Evolutionary conservation across 1,140 invertebrate species (phyloP), one percentile per base, ranked within the genome.

Genomic region (Drosophila nebulosa): DNA sequence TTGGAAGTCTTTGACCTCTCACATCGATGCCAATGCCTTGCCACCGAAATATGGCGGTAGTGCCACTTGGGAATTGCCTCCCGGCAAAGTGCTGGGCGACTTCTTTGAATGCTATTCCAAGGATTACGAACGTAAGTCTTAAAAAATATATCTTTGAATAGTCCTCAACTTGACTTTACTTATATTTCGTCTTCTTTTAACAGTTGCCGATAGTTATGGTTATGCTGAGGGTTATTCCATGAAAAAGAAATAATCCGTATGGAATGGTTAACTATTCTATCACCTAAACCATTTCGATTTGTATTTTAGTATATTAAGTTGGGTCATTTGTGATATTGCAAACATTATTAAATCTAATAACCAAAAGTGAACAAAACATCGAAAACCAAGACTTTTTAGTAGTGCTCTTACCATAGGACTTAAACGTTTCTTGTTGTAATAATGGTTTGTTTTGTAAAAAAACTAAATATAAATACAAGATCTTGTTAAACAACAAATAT

Each of bases 41-140:
- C 96, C 96, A 0, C 91, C 90, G 1, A 93, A 93, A 69, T 95
- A 95, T 51, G 96, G 96, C 0, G 97, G 97, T 2, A 93, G 93
- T 3, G 78, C 93, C 24, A 90, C 93, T 4, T 88, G 93, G 69
- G 92, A 93, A 16, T 75, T 92, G 21, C 92, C 92, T 16, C 91
- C 93, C 30, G 92, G 93, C 7, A 72, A 92, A 35, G 56, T 92
- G 6, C 77, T 94, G 4, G 93, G 91, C 32, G 91, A 94, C 12
- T 92, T 94, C 79, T 89, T 94, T 32, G 90, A 90, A 46, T 88
- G 83, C 56, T 95, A 93, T 64, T 91, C 94, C 60, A 89, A 93
- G 7, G 90, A 93, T 26, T 94, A 93, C 66, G 78, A 92, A 89
- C 79, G 94, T 95, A 93, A 89, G 81, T 78, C 35, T 26, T 16